phyloP scores from a whole-genome alignment of 2,113 vertebrate genomes.

The Heteronetta atricapilla region DNA sequence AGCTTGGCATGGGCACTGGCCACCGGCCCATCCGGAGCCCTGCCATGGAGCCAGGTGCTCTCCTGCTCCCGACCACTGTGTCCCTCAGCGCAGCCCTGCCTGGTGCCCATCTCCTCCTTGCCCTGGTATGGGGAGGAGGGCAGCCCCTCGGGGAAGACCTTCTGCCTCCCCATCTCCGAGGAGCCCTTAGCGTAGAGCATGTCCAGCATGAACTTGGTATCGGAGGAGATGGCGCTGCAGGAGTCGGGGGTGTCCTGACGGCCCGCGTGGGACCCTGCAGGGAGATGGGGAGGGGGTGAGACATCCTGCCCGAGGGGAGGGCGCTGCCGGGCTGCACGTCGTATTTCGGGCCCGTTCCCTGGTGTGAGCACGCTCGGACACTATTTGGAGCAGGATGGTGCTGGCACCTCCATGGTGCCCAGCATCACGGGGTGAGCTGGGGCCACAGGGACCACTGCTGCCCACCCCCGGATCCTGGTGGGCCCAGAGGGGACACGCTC shows the following conservation, averaged over 20 bases:
- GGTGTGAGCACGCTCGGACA: background rate
- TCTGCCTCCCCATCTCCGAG: background rate
- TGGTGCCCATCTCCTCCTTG: background rate
- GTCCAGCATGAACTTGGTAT: slow-evolving; percentile 81
- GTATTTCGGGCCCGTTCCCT: background rate
- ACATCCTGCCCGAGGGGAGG: background rate
- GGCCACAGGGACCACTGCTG: background rate
- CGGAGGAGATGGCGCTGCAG: slow-evolving; percentile 75
- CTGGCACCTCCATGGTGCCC: background rate
- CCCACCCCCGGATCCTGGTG: background rate
- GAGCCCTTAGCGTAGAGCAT: slow-evolving; percentile 80
- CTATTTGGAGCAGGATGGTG: rapidly evolving
- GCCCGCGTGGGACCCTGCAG: slow-evolving; percentile 46
- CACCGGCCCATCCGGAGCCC: background rate
- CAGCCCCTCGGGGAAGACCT: background rate
- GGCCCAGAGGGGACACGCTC: background rate
- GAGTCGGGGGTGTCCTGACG: slow-evolving; percentile 40
- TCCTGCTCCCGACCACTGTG: slow-evolving; percentile 22
- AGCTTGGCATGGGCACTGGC: slow-evolving; percentile 55
- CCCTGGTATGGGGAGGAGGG: background rate
- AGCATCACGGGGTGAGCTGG: background rate
- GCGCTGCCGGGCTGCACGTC: background rate
- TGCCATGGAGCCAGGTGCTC: background rate
- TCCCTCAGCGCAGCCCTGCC: background rate
- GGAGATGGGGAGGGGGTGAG: background rate